Base-by-base conservation (phyloP, 2,888 invertebrate species). In the Gerris lacustris region DNA sequence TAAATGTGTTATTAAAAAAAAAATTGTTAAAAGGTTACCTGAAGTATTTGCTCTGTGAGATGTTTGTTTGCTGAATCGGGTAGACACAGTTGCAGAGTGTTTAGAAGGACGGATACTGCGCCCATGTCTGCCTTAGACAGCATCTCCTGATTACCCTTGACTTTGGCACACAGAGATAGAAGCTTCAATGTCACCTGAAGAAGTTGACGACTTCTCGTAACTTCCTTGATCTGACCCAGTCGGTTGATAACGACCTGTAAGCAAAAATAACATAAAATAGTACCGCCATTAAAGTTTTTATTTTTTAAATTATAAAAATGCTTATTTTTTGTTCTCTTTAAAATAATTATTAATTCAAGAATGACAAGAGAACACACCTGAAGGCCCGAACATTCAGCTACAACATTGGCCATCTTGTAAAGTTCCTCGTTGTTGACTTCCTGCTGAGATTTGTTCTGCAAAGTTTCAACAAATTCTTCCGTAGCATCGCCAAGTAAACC, bases 401-500 rank as follows among this genome's bases (percentile, higher is more conserved):
- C 83, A 0, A 93, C 91, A 78, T 89, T 90, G 0, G 93, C 92
- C 90, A 94, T 90, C 78, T 89, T 88, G 80, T 94, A 98, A 0
- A 95, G 89, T 79, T 96, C 93, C 79, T 98, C 98, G 77, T 95
- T 94, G 79, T 98, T 95, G 2, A 96, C 91, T 77, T 88, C 94
- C 82, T 85, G 92, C 79, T 89, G 92, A 81, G 81, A 87, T 81
- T 88, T 94, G 78, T 89, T 88, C 74, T 90, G 92, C 55, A 98
- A 83, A 0, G 93, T 92, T 82, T 98, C 96, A 11, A 98, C 93
- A 80, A 99, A 98, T 82, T 98, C 98, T 80, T 99, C 99, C 0
- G 98, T 98, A 0, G 98, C 99, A 81, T 99, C 99, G 2, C 98
- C 99, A 7, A 98, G 86, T 71, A 99, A 82, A 0, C 98, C 98